Conservation (phyloP, 2,797 vertebrate genomes). For the Myotis daubentonii region DNA sequence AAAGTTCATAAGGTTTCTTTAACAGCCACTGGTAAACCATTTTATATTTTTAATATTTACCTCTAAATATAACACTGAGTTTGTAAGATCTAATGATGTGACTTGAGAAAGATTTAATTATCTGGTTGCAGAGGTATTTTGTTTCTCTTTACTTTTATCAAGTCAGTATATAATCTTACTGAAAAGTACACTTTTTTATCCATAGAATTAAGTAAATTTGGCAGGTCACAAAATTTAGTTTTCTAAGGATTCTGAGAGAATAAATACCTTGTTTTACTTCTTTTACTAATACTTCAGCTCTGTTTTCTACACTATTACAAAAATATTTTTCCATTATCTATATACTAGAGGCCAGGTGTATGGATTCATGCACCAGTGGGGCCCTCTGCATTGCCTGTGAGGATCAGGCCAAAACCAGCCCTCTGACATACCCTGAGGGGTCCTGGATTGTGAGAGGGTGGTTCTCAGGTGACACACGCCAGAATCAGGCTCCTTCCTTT, state of each 20-base stretch:
- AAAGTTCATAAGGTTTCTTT: background rate
- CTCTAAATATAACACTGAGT: background rate
- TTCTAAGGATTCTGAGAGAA: background rate
- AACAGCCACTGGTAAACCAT: background rate
- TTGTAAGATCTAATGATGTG: background rate
- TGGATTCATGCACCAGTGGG: no score
- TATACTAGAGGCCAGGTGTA: no score
- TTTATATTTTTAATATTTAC: conserved; percentile 8
- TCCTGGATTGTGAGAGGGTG: no score
- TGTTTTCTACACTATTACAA: background rate
- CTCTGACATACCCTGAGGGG: no score
- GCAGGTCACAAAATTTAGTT: background rate
- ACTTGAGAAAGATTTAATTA: background rate
- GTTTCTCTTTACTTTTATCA: background rate
- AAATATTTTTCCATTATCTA: background rate
- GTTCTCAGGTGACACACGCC: no score
- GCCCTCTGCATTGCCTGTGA: no score
- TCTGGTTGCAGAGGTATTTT: background rate
- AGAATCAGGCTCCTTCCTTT: no score
- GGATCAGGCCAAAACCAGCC: no score
- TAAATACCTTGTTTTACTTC: background rate
- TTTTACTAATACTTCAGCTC: background rate
- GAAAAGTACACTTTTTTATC: background rate
- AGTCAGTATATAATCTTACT: background rate
- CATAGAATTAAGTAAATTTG: background rate